Conservation (phyloP, 2,888 invertebrate species). For the Meghimatium bilineatum region DNA sequence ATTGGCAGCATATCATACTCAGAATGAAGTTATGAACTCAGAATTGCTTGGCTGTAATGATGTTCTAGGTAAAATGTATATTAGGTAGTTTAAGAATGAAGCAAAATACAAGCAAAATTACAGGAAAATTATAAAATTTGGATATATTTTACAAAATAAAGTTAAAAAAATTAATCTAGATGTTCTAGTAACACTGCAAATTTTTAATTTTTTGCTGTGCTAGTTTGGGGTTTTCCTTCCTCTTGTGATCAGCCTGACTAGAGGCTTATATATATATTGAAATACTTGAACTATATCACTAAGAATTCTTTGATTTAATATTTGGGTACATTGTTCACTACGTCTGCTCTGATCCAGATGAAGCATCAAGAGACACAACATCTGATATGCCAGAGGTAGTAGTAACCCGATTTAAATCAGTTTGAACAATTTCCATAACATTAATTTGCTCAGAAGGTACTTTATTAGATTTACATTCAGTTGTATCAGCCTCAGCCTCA, state of each 20-base stretch:
- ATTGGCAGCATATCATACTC: too few relatives aligned
- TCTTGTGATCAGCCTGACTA: not conserved
- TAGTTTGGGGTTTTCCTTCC: not conserved
- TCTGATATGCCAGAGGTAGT: slow-evolving; percentile 5
- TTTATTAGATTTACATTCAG: slow-evolving; percentile 25
- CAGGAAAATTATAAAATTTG: not conserved
- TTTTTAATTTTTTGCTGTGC: not conserved
- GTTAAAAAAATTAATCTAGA: not conserved
- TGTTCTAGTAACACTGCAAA: not conserved
- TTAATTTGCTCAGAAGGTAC: not conserved
- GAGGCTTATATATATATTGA: not conserved
- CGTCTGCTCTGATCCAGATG: slow-evolving; percentile 3
- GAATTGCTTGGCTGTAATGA: too few relatives aligned
- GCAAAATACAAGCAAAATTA: too few relatives aligned
- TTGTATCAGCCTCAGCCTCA: not conserved
- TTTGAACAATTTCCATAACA: not conserved
- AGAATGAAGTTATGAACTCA: too few relatives aligned
- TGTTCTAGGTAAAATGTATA: too few relatives aligned
- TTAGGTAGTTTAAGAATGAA: too few relatives aligned
- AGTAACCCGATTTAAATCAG: slow-evolving; percentile 28
- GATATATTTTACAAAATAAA: not conserved
- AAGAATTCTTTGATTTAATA: slow-evolving; percentile 2
- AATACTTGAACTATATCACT: slow-evolving; percentile 3
- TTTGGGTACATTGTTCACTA: not conserved
- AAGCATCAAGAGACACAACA: slow-evolving; percentile 11